These are phyloP conservation scores for Phyllotreta cruciferae DNA, from an alignment of 2,888 invertebrate species.

Conservation along the genomic window DNA sequence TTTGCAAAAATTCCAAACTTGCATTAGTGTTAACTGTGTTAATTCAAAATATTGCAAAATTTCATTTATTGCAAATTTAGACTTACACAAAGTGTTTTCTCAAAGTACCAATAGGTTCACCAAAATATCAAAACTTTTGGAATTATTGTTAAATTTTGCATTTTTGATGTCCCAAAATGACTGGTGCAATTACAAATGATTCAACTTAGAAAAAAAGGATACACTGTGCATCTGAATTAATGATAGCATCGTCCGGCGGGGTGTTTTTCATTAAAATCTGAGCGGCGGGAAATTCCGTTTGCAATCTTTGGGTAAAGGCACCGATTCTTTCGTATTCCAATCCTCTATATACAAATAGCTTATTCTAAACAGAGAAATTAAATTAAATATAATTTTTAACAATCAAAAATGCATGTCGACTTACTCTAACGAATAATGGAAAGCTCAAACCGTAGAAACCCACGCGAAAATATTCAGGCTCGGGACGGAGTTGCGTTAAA, in stretches of 20 bases:
- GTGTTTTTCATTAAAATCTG: slow-evolving; percentile 91
- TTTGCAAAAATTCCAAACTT: too few species aligned
- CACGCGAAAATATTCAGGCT: slow-evolving; percentile 94
- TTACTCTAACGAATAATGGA: slow-evolving; percentile 92
- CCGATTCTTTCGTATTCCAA: slow-evolving; percentile 94
- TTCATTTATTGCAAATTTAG: too few species aligned
- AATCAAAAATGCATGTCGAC: slow-evolving; percentile 48
- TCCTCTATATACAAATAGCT: slow-evolving; percentile 94
- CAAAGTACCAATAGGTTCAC: too few species aligned
- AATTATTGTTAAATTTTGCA: too few species aligned
- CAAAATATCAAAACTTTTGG: too few species aligned
- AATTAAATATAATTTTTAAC: slow-evolving; percentile 15
- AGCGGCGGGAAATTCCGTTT: slow-evolving; percentile 94
- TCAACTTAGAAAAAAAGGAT: slow-evolving; percentile 55
- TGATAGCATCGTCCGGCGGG: slow-evolving; percentile 86
- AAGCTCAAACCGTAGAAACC: slow-evolving; percentile 94
- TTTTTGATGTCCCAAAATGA: too few species aligned
- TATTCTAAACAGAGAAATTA: slow-evolving; percentile 71
- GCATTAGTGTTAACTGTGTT: too few species aligned
- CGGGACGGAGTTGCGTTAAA: slow-evolving; percentile 84
- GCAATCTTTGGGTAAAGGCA: slow-evolving; percentile 91
- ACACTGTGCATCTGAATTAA: slow-evolving; percentile 88
- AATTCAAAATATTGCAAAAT: too few species aligned
- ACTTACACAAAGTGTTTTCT: too few species aligned
- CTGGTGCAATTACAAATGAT: slow-evolving; percentile 1